Conservation (phyloP, 1,140 invertebrate species). For the Drosophila paulistorum region DNA sequence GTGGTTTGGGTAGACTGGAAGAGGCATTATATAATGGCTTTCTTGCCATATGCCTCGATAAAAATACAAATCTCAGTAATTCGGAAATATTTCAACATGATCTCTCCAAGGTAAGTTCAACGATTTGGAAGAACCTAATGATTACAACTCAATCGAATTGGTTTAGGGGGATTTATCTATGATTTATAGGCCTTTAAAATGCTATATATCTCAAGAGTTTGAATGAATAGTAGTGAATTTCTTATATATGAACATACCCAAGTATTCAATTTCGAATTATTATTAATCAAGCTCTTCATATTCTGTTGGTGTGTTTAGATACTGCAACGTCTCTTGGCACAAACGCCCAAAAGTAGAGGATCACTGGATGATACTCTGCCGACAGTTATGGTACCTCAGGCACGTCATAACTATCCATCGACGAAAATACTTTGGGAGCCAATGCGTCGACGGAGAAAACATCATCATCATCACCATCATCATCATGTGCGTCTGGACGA, state of each 20-base stretch:
- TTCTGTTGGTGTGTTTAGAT: constrained; percentile 46
- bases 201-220: too few relatives aligned
- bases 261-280: background rate
- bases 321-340: constrained; percentile 77
- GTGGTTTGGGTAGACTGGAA: constrained; percentile 86
- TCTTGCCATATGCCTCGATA: constrained; percentile 77
- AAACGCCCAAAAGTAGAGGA: constrained; percentile 68
- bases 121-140: too few relatives aligned
- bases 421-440: constrained; percentile 60
- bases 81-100: constrained; percentile 82
- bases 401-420: constrained; percentile 52
- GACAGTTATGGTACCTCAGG: constrained; percentile 40
- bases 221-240: too few relatives aligned
- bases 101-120: constrained; percentile 74
- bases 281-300: background rate
- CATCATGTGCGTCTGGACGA: constrained; percentile 62
- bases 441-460: constrained; percentile 55
- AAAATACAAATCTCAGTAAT: constrained; percentile 77
- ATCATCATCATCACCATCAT: constrained; percentile 44
- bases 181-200: too few relatives aligned
- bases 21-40: constrained; percentile 88
- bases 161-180: too few relatives aligned
- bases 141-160: too few relatives aligned
- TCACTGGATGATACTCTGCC: constrained; percentile 28
- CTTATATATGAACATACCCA: too few relatives aligned